phyloP scores from a whole-genome alignment of 2,797 vertebrate species.

The Alauda arvensis region DNA sequence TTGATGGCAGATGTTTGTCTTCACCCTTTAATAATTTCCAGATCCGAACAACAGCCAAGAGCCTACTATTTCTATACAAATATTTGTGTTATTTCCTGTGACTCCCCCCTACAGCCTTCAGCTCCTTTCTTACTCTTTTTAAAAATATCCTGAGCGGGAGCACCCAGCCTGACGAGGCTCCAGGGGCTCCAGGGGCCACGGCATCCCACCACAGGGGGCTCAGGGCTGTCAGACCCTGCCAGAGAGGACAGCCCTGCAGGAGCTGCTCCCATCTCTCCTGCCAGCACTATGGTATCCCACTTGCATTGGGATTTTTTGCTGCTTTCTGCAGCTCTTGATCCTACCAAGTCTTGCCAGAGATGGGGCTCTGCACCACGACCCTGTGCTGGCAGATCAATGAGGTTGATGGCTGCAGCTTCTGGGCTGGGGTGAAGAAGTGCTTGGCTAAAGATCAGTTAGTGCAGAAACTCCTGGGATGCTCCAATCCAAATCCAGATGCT shows the following conservation, averaged over 20 bases:
- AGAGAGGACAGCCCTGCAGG: not conserved
- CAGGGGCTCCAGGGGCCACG: not conserved
- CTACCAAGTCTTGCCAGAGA: not conserved
- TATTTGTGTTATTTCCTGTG: slow-evolving; percentile 59
- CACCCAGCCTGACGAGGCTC: not conserved
- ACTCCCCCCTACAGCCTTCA: slow-evolving; percentile 6
- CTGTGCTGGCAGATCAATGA: not conserved
- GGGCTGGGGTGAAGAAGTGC: not conserved
- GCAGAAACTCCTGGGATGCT: not conserved
- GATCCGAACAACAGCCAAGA: slow-evolving; percentile 36
- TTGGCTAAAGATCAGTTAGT: not conserved
- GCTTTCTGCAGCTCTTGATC: not conserved
- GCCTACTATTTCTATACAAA: slow-evolving; percentile 57
- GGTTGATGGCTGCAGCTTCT: not conserved
- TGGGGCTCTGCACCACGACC: not conserved
- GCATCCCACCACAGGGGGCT: not conserved
- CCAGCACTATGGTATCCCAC: rapidly evolving
- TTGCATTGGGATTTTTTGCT: not conserved
- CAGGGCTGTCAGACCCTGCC: not conserved
- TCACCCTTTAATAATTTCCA: slow-evolving; percentile 69
- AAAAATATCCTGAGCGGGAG: not conserved
- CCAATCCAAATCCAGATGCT: not conserved
- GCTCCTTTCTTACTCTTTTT: slow-evolving; percentile 7
- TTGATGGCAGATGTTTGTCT: slow-evolving; percentile 60
- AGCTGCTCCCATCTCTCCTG: not conserved